Evolutionary conservation across 2,888 invertebrate genomes (phyloP).

Genomic region (Hybos culiciformis): DNA sequence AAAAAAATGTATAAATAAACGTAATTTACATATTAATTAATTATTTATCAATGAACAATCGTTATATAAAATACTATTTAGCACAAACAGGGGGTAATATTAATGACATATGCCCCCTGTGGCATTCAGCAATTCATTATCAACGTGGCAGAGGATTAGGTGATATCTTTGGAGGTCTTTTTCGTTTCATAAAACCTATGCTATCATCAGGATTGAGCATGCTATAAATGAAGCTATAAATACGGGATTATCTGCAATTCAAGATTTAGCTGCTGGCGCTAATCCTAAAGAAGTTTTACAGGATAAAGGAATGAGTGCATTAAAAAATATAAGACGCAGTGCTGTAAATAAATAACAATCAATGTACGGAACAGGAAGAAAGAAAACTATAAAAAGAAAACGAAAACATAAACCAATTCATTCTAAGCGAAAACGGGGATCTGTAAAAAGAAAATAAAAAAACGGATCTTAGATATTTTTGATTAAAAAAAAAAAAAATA

Average conservation of each 20-base stretch:
- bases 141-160: neutral
- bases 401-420: neutral
- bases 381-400: neutral
- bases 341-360: neutral
- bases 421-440: neutral
- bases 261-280: neutral
- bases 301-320: neutral
- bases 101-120: neutral
- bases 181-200: neutral
- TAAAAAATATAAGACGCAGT: neutral
- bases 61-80: neutral
- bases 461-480: neutral
- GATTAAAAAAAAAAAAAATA: too few relatives aligned
- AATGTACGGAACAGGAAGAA: neutral
- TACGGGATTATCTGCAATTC: neutral
- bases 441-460: neutral
- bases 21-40: neutral
- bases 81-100: neutral
- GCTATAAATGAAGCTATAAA: neutral
- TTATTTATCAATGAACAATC: neutral
- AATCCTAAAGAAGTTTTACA: neutral
- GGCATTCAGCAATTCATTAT: neutral
- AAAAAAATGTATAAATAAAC: neutral
- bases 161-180: neutral
- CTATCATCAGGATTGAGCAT: neutral